phyloP scores from a whole-genome alignment of 2,888 invertebrate genomes.

The Ceraclea dissimilis region DNA sequence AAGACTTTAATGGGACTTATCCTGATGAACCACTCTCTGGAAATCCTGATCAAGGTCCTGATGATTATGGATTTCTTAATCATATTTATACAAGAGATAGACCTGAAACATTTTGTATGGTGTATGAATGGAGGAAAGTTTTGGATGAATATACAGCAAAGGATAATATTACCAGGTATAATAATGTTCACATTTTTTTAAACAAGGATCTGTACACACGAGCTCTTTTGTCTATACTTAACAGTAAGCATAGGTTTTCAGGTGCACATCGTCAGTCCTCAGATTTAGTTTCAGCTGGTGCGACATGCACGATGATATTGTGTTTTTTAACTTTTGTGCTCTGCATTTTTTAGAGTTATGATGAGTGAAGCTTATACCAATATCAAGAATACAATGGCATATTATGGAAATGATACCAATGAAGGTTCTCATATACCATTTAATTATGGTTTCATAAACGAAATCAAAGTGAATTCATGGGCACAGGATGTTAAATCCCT shows the following conservation, averaged over 20 bases:
- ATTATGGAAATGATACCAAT: conserved; percentile 52
- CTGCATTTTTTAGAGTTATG: conserved; percentile 60
- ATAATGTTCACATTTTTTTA: no score
- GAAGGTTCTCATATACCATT: conserved; percentile 69
- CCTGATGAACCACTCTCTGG: conserved; percentile 51
- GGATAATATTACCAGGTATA: conserved; percentile 38
- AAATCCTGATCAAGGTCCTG: conserved; percentile 34
- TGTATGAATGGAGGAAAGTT: conserved; percentile 57
- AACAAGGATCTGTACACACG: no score
- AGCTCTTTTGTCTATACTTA: no score
- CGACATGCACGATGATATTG: no score
- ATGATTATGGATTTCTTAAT: conserved; percentile 48
- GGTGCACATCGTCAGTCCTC: no score
- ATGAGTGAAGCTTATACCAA: conserved; percentile 70
- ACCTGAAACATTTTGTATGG: conserved; percentile 54
- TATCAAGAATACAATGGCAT: conserved; percentile 52
- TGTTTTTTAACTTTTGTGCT: no score
- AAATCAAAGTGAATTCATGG: conserved; percentile 49
- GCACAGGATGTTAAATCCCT: conserved; percentile 53
- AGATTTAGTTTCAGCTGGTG: no score
- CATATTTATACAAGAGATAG: conserved; percentile 58
- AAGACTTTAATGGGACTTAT: conserved; percentile 37
- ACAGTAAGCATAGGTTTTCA: no score
- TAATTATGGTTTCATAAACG: conserved; percentile 65
- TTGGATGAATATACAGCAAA: conserved; percentile 49